These are phyloP conservation scores for Eubasilissa splendida DNA, from an alignment of 2,888 invertebrate species.

Conservation along the genomic window DNA sequence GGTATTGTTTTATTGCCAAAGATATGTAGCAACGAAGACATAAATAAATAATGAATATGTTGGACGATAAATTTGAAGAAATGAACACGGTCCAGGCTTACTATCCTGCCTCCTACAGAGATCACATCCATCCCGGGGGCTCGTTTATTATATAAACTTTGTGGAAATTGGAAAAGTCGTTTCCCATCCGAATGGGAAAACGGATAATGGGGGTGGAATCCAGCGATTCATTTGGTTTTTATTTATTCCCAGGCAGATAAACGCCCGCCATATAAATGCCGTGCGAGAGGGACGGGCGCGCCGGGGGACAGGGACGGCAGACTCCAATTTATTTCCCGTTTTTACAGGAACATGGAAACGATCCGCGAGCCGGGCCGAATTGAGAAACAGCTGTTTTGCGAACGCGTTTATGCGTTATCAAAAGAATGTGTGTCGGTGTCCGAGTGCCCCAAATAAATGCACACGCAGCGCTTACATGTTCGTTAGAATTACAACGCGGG, in stretches of 20 bases:
- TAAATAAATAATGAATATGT: no score
- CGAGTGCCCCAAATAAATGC: no score
- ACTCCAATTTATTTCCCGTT: constrained; percentile 50
- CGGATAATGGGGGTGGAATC: constrained; percentile 40
- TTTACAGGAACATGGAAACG: constrained; percentile 6
- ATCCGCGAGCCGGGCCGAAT: background rate
- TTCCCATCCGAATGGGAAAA: constrained; percentile 31
- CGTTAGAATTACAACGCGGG: no score
- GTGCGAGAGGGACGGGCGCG: constrained; percentile 19
- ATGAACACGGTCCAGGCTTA: no score
- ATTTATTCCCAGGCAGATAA: constrained; percentile 56
- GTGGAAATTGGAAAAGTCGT: constrained; percentile 34
- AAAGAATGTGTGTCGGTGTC: no score
- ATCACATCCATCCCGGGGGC: no score
- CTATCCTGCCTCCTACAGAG: no score
- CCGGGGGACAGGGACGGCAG: constrained; percentile 31
- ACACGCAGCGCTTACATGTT: no score
- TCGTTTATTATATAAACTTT: constrained; percentile 3
- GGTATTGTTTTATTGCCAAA: no score
- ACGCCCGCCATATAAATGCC: constrained; percentile 51
- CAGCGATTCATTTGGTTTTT: constrained; percentile 52
- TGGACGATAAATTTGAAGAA: no score
- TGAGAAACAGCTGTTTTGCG: background rate
- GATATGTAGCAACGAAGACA: no score
- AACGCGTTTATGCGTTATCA: no score